Base-by-base conservation (phyloP, 2,888 invertebrate genomes). In the Malthinus seriepunctatus region DNA sequence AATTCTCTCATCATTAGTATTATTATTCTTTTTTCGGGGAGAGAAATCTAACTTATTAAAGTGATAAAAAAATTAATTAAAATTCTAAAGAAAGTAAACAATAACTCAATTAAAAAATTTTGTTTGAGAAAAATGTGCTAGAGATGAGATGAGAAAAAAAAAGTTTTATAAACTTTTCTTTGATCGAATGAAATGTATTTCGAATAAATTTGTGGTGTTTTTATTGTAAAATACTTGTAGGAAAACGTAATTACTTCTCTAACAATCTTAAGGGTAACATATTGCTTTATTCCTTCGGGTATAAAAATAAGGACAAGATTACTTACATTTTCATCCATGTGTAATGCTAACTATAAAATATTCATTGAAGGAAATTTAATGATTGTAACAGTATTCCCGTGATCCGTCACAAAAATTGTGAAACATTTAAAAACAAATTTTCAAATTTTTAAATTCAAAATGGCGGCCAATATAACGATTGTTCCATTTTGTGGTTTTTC, bases 251-350 rank as follows among this genome's bases (percentile, higher is more conserved):
- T 56, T 56, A 56, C 56, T 35, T 39, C 48, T 46, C 51, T 32
- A 11, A 52, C 47, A 53, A 58, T 58, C 52, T 58, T 47, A 47
- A 23, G 46, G 35, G 38, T 44, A 50, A 56, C 57, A 52, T 58
- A 58, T 58, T 58, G 48, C 57, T 42, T 47, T 42, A 51, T 49
- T 48, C 57, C 51, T 51, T 35, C 23, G 52, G 49, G 47, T 44
- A 31, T 42, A 48, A 51, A 34, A 44, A 48, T 42, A 14, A 23
- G 15, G 9, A 42, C 12, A 14, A 6, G 39, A 42, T 11, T 42
- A 42, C n/a, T n/a, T n/a, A n/a, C n/a, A n/a, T n/a, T n/a, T n/a
- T n/a, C n/a, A n/a, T n/a, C n/a, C n/a, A n/a, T n/a, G n/a, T n/a
- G n/a, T n/a, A n/a, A n/a, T n/a, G n/a, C n/a, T n/a, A n/a, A n/a